Base-by-base conservation (phyloP, 2,888 invertebrate species). In the Lutraria lutraria region DNA sequence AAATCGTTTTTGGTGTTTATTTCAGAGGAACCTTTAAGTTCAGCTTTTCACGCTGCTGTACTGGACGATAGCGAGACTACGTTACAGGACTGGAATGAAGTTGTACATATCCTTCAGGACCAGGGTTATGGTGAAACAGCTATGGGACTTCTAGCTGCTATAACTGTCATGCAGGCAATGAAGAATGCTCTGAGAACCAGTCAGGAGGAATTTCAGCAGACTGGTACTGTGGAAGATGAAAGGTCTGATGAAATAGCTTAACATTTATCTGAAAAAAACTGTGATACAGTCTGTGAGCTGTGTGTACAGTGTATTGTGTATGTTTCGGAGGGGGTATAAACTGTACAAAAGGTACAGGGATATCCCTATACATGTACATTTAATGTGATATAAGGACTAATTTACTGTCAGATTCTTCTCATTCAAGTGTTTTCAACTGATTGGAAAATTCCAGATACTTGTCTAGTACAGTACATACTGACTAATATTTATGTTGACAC, bases 51-150 rank as follows among this genome's bases (percentile, higher is more conserved):
- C 85, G 89, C 92, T 72, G 95, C 95, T 19, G 93, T 96, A n/a
- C 89, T 95, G 25, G 93, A 92, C 86, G 96, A 96, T 85, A 82
- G 88, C 8, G 90, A 93, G 68, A 96, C 95, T 0, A 94, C 94
- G 12, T 19, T 82, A 43, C 90, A 93, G 12, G 93, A 95, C 89
- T 96, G 96, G 96, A 91, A 90, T 84, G 93, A 92, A 43, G 91
- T 96, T 54, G 92, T 95, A 0, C 91, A 93, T 63, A 88, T 91
- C 10, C 90, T 95, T 34, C 95, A 95, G 72, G 93, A 95, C 43
- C 93, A 92, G 68, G 95, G 95, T 0, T 94, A 95, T 83, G 91
- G 92, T 6, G 95, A 95, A 76, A 93, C 94, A 12, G 93, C 94
- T 10, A 90, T 95, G 83, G 94, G 94, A 76, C 90, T 96, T 16